Evolutionary conservation across 2,888 invertebrate species (phyloP).

Genomic region (Spatulosminthurus flaviceps): DNA sequence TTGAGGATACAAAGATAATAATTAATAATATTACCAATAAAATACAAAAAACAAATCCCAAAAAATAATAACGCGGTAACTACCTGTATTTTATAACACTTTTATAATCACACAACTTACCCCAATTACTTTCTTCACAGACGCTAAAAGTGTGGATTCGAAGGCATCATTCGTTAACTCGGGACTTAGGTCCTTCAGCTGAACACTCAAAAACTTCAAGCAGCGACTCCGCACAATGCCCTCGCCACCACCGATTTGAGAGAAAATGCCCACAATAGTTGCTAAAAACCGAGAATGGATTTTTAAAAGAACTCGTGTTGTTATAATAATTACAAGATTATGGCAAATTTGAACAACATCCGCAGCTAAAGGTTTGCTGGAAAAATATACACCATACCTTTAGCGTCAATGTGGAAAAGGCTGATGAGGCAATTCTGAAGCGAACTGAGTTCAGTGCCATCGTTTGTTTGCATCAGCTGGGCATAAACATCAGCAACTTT

Average conservation of each 20-base stretch:
- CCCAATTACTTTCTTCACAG: constrained; percentile 85
- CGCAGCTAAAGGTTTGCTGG: too few species aligned
- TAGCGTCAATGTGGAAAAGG: constrained; percentile 78
- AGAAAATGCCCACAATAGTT: constrained; percentile 75
- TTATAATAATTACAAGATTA: constrained; percentile 4
- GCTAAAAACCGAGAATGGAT: constrained; percentile 66
- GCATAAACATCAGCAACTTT: constrained; percentile 91
- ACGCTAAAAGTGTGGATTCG: constrained; percentile 83
- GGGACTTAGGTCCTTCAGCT: constrained; percentile 81
- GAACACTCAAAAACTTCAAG: constrained; percentile 85
- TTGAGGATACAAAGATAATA: constrained; percentile 11
- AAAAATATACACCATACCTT: constrained; percentile 66
- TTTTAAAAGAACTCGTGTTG: background rate
- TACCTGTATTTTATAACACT: too few species aligned
- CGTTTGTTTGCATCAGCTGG: constrained; percentile 88
- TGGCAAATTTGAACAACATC: too few species aligned
- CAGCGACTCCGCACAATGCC: constrained; percentile 84
- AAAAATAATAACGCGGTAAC: too few species aligned
- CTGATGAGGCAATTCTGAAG: constrained; percentile 84
- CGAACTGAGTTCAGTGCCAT: constrained; percentile 82
- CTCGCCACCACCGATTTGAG: constrained; percentile 75
- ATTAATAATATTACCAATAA: too few species aligned
- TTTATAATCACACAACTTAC: too few species aligned
- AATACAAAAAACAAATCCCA: too few species aligned
- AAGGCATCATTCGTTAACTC: constrained; percentile 83